These are phyloP conservation scores for Cotesia typhae DNA, from an alignment of 1,140 invertebrate species.

Conservation along the genomic window DNA sequence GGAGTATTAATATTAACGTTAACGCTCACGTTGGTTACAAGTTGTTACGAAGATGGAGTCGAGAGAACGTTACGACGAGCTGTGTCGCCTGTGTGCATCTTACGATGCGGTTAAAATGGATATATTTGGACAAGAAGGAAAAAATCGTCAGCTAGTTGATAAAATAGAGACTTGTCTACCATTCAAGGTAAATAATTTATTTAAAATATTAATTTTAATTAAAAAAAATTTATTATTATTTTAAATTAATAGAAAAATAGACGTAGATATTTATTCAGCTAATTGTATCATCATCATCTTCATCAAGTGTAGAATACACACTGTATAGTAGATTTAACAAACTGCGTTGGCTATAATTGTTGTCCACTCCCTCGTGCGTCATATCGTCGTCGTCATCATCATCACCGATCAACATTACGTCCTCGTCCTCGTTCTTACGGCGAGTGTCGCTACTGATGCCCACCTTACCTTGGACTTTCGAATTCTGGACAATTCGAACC, in stretches of 20 bases:
- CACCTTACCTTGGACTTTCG: slow-evolving; percentile 34
- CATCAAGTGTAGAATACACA: background rate
- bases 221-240: background rate
- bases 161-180: slow-evolving; percentile 66
- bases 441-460: slow-evolving; percentile 10
- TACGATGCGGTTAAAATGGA: slow-evolving; percentile 66
- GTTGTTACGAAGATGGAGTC: slow-evolving; percentile 46
- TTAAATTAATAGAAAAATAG: background rate
- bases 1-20: background rate
- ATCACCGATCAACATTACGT: slow-evolving; percentile 27
- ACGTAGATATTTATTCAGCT: background rate
- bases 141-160: slow-evolving; percentile 63
- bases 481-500: slow-evolving; percentile 22
- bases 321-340: background rate
- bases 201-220: slow-evolving; percentile 5
- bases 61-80: slow-evolving; percentile 61
- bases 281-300: slow-evolving; percentile 3
- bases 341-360: background rate
- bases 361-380: background rate
- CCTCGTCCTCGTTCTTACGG: slow-evolving; percentile 39
- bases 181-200: slow-evolving; percentile 60
- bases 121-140: slow-evolving; percentile 65
- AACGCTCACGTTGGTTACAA: background rate
- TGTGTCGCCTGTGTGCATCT: slow-evolving; percentile 66
- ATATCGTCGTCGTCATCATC: slow-evolving; percentile 25